phyloP scores from a whole-genome alignment of 1,140 invertebrate species.

The Drosophila auraria region DNA sequence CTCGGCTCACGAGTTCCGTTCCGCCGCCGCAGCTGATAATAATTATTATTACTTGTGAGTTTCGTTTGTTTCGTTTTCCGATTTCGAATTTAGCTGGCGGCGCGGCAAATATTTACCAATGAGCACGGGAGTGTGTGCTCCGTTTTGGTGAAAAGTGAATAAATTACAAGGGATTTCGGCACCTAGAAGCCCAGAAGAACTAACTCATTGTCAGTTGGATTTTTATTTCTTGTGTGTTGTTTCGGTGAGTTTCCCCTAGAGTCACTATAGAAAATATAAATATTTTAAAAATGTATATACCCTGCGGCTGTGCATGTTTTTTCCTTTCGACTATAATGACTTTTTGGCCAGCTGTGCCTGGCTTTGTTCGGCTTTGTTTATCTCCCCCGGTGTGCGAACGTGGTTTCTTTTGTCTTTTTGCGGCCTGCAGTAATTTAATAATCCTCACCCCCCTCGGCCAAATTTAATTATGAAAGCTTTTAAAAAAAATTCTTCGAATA shows the following conservation, averaged over 20 bases:
- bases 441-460: background rate
- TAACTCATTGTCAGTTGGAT: constrained; percentile 33
- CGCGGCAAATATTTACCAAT: constrained; percentile 36
- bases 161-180: constrained; percentile 11
- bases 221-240: constrained; percentile 8
- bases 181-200: background rate
- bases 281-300: background rate
- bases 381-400: background rate
- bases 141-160: constrained; percentile 43
- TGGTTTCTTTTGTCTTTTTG: constrained; percentile 28
- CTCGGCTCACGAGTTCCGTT: constrained; percentile 10
- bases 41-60: constrained; percentile 39
- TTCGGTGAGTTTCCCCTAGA: constrained; percentile 27
- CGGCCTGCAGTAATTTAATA: constrained; percentile 36
- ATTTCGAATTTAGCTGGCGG: constrained; percentile 26
- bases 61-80: constrained; percentile 3
- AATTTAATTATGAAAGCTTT: constrained; percentile 44
- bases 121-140: constrained; percentile 4
- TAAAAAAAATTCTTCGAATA: constrained; percentile 2
- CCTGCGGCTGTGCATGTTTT: background rate
- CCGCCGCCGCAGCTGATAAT: constrained; percentile 25
- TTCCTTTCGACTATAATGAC: background rate
- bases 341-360: constrained; percentile 25
- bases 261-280: background rate
- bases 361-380: constrained; percentile 20